A percentile compares a stretch with the other conserved stretches of the same genome.
These are phyloP conservation scores for Ernsta delagoae DNA, from an alignment of 2,888 invertebrate species.

Conservation along the genomic window DNA sequence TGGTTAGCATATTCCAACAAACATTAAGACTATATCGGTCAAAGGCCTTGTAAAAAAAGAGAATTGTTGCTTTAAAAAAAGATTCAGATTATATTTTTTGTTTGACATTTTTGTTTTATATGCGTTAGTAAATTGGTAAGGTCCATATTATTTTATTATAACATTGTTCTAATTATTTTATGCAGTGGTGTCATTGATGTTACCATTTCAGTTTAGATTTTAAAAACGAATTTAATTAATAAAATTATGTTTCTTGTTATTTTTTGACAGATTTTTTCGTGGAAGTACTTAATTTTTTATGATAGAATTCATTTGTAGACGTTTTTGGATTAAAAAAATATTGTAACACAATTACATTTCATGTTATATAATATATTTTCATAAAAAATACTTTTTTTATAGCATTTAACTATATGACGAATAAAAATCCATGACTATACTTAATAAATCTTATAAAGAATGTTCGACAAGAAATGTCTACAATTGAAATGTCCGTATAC, in stretches of 20 bases:
- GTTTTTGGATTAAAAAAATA: background rate
- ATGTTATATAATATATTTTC: too few relatives aligned
- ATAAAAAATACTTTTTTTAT: too few relatives aligned
- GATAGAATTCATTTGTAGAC: background rate
- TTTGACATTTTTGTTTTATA: background rate
- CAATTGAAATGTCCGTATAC: background rate
- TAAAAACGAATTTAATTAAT: slow-evolving; percentile 35
- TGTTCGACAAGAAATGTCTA: background rate
- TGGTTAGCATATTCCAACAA: too few relatives aligned
- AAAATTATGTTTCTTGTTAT: too few relatives aligned
- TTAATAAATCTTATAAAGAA: background rate
- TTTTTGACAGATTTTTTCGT: slow-evolving; percentile 48
- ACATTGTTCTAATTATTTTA: slow-evolving; percentile 3
- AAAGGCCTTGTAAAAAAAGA: too few relatives aligned
- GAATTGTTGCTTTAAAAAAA: too few relatives aligned
- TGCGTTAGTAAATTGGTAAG: slow-evolving; percentile 10
- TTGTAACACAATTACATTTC: background rate
- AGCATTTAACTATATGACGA: too few relatives aligned
- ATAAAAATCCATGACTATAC: background rate
- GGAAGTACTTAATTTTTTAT: slow-evolving; percentile 46
- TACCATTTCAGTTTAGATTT: slow-evolving; percentile 67
- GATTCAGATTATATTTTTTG: too few relatives aligned
- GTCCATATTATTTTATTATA: background rate
- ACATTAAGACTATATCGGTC: too few relatives aligned
- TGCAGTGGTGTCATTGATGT: slow-evolving; percentile 76